Conservation (phyloP, 2,113 vertebrate genomes). For the Azemiops feae region DNA sequence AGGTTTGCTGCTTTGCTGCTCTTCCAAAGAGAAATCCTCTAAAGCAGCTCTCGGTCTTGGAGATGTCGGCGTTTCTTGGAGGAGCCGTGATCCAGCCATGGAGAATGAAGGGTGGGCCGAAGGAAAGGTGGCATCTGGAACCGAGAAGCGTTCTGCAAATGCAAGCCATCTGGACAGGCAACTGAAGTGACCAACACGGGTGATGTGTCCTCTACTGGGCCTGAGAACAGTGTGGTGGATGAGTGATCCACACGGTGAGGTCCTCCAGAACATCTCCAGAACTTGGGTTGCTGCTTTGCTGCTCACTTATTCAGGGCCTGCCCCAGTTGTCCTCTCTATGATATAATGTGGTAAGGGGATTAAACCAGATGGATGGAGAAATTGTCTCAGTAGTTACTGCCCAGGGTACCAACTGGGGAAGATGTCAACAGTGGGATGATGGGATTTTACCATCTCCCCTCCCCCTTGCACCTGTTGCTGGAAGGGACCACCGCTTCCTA, state of each 20-base stretch:
- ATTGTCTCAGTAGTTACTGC: neutral
- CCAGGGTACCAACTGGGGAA: neutral
- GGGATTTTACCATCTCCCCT: neutral
- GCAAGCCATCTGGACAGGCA: neutral
- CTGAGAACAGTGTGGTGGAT: neutral
- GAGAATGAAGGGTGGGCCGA: neutral
- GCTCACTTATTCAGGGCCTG: neutral
- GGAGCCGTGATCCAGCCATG: neutral
- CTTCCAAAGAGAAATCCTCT: neutral
- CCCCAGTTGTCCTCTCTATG: neutral
- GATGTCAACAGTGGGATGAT: neutral
- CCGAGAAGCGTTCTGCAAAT: neutral
- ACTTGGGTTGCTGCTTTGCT: neutral
- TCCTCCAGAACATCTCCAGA: neutral
- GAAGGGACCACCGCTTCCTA: neutral
- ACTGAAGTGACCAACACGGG: neutral
- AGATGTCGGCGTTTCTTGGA: accelerated
- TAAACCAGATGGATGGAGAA: neutral
- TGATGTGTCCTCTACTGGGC: neutral
- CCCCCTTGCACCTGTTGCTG: neutral
- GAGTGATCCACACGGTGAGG: neutral
- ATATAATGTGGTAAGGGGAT: neutral
- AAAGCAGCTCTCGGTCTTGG: neutral
- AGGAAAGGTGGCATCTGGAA: neutral
- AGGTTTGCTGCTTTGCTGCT: no score